A percentile compares a stretch with the other conserved stretches of the same genome.
Conservation (phyloP, 2,113 vertebrate species). For the Ammodytes dubius region DNA sequence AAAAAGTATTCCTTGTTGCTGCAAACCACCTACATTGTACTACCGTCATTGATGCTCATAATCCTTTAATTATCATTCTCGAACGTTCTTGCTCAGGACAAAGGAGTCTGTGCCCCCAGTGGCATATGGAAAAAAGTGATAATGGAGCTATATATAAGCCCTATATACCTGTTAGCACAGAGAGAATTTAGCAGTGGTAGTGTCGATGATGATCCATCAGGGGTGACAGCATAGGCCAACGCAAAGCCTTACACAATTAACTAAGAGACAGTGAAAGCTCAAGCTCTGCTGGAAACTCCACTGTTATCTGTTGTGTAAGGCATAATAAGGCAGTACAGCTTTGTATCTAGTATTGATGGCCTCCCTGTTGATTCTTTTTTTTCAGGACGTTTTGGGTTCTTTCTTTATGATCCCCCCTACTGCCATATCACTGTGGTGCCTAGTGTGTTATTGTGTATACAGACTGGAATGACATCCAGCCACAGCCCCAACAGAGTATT, state of each 20-base stretch:
- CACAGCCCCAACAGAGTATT: conserved; percentile 7
- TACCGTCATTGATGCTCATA: conserved; percentile 10
- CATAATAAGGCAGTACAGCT: conserved; percentile 13
- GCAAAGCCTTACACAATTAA: not conserved
- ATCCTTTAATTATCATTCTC: not conserved
- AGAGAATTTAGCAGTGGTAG: conserved; percentile 7
- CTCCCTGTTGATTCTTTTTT: no score
- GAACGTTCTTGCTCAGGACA: not conserved
- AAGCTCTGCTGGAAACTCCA: not conserved
- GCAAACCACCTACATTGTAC: not conserved
- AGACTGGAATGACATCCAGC: conserved; percentile 14
- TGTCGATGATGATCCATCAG: conserved; percentile 18
- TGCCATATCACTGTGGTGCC: conserved; percentile 5
- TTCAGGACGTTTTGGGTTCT: conserved; percentile 3
- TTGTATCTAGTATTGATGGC: conserved; percentile 5
- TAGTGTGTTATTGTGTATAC: conserved; percentile 6
- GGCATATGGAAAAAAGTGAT: not conserved
- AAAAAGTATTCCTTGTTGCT: not conserved
- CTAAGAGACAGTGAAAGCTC: not conserved
- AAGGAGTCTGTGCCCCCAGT: not conserved
- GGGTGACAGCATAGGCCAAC: conserved; percentile 10
- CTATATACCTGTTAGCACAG: not conserved
- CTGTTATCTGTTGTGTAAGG: not conserved
- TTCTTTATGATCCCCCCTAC: no score
- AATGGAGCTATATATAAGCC: not conserved